These are phyloP conservation scores for Clusia tigrina DNA, from an alignment of 2,888 invertebrate genomes.

Conservation along the genomic window DNA sequence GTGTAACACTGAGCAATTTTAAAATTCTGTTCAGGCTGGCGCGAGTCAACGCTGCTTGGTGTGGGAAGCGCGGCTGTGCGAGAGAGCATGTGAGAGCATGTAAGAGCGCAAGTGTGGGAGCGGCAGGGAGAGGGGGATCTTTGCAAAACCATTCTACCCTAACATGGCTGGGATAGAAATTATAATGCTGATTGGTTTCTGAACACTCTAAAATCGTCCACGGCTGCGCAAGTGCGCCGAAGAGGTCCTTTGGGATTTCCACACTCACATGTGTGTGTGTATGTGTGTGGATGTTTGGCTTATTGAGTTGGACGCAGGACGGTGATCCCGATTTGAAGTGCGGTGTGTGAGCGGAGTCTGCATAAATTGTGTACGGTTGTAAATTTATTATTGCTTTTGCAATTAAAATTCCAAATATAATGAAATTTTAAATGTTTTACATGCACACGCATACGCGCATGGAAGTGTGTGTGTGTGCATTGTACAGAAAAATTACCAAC, in stretches of 20 bases:
- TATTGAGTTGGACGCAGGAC: background rate
- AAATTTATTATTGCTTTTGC: conserved; percentile 35
- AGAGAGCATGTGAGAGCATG: background rate
- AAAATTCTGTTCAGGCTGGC: conserved; percentile 32
- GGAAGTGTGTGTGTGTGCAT: background rate
- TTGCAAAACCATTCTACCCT: conserved; percentile 22
- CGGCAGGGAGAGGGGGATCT: conserved; percentile 13
- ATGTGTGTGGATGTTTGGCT: background rate
- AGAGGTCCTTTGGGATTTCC: conserved; percentile 15
- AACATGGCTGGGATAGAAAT: conserved; percentile 42
- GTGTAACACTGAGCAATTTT: conserved; percentile 18
- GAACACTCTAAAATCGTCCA: too few relatives aligned
- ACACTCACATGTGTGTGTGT: conserved; percentile 7
- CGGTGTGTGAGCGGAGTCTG: background rate
- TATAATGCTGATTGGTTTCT: conserved; percentile 45
- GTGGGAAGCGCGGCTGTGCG: too few relatives aligned
- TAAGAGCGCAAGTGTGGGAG: background rate
- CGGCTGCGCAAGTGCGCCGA: too few relatives aligned
- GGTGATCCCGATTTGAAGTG: background rate
- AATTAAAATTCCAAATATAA: conserved; percentile 35
- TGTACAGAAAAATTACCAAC: background rate
- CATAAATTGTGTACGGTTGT: conserved; percentile 29
- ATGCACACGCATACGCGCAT: background rate
- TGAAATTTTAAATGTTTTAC: conserved; percentile 1
- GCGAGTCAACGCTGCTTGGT: background rate